Evolutionary conservation across 2,888 invertebrate species (phyloP), one percentile per base, ranked within the genome.

Genomic region (Thera britannica): DNA sequence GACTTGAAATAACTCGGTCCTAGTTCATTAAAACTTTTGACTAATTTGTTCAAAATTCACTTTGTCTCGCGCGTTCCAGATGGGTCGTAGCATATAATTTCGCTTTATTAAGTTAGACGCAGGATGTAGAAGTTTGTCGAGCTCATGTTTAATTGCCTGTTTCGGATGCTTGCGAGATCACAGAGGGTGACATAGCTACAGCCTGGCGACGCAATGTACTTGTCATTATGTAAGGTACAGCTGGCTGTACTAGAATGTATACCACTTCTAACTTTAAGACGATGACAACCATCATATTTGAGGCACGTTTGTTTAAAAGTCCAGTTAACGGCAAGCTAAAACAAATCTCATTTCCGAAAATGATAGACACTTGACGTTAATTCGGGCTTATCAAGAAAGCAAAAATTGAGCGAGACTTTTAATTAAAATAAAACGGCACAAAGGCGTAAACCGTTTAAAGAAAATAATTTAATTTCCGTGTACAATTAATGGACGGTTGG

Each of bases 21-120:
- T 84, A 85, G 86, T 87, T 90, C 87, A 89, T 90, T 90, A 90
- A 75, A 90, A 91, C 86, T 90, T 89, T 82, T 78, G 77, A 91
- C 86, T 90, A 90, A 91, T 92, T 90, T 88, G 87, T 89, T 90
- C 87, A 88, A 90, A 90, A 88, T 90, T 90, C 88, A 91, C 90
- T 92, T 90, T 88, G 90, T 88, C 89, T 84, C 82, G 80, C 81
- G 75, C 82, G 84, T 81, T 83, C 85, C 91, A 91, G 90, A 90
- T 89, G 90, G 89, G 88, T 85, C 87, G 86, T 88, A 85, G 87
- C 81, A 87, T 85, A 82, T 83, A 88, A 91, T 90, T 90, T 86
- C 84, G 85, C 87, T 90, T 90, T 89, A 90, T 92, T 90, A 90
- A 90, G 84, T 90, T 87, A 85, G 83, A 83, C 83, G 80, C 80